Percentiles rank a stretch among this genome's conserved stretches.
Evolutionary conservation across 2,113 vertebrate species (phyloP).

Genomic region (Hemicordylus capensis): DNA sequence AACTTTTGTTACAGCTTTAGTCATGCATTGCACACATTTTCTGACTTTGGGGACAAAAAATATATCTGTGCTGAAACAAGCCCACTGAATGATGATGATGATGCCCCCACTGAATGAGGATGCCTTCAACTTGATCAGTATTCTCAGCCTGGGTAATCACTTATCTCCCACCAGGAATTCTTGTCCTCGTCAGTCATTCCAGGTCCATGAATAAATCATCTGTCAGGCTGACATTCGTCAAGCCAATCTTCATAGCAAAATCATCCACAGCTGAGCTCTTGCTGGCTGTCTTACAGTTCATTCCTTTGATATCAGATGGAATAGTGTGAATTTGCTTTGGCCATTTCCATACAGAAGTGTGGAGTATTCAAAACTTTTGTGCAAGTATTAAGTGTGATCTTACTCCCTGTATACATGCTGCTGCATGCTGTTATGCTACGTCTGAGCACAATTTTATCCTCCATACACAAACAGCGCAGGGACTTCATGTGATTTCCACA

Average conservation of each 20-base stretch:
- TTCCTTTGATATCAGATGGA: neutral
- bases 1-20: slow-evolving; percentile 30
- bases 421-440: too few species aligned
- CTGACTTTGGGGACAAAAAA: slow-evolving; percentile 15
- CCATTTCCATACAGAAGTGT: too few species aligned
- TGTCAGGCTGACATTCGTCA: neutral
- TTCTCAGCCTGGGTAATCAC: neutral
- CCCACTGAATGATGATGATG: neutral
- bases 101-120: rapidly evolving
- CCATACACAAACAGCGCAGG: too few species aligned
- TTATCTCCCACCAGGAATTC: neutral
- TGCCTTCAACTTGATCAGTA: slow-evolving; percentile 21
- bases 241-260: neutral
- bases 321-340: neutral
- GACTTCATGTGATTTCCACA: too few species aligned
- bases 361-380: too few species aligned
- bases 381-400: too few species aligned
- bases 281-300: neutral
- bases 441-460: too few species aligned
- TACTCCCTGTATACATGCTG: too few species aligned
- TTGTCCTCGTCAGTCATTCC: neutral
- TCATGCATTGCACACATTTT: slow-evolving; percentile 6
- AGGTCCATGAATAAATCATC: slow-evolving; percentile 8
- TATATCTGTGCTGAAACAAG: slow-evolving; percentile 2
- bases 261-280: neutral